A percentile compares a stretch with the other conserved stretches of the same genome.
phyloP scores from a whole-genome alignment of 2,113 vertebrate genomes.

The Illadopsis cleaveri region DNA sequence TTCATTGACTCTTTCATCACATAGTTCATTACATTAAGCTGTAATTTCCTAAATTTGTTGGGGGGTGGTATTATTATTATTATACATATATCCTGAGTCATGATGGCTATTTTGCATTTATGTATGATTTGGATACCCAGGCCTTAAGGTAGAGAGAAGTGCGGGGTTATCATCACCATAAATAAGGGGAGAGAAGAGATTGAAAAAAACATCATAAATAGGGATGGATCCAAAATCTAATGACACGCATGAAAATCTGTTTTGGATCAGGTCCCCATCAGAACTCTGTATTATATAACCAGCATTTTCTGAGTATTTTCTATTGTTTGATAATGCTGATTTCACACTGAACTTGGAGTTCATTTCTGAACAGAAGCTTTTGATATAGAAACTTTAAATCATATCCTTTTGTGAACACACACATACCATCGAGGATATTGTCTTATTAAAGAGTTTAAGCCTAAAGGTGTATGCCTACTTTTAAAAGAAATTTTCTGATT shows the following conservation, averaged over 20 bases:
- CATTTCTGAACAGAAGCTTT: not conserved
- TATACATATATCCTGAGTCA: not conserved
- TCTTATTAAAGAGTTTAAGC: slow-evolving; percentile 74
- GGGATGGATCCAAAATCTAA: not conserved
- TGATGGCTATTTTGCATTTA: slow-evolving; percentile 11
- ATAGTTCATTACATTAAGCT: slow-evolving; percentile 7
- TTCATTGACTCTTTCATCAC: not conserved
- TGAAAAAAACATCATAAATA: not conserved
- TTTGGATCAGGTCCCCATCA: not conserved
- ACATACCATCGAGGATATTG: slow-evolving; percentile 49
- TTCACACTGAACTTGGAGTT: slow-evolving; percentile 32
- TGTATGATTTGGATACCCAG: not conserved
- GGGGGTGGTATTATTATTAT: not conserved
- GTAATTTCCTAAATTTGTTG: slow-evolving; percentile 6
- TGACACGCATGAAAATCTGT: not conserved
- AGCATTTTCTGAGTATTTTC: not conserved
- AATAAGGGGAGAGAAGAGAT: not conserved
- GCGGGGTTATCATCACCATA: not conserved
- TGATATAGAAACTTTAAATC: slow-evolving; percentile 38
- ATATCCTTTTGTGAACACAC: slow-evolving; percentile 30
- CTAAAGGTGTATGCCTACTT: slow-evolving; percentile 77
- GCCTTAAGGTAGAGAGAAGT: not conserved
- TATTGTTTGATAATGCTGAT: slow-evolving; percentile 3
- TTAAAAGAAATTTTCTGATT: slow-evolving; percentile 82
- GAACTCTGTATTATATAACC: not conserved